phyloP scores from a whole-genome alignment of 2,797 vertebrate genomes.

The Enteromius argenteus region DNA sequence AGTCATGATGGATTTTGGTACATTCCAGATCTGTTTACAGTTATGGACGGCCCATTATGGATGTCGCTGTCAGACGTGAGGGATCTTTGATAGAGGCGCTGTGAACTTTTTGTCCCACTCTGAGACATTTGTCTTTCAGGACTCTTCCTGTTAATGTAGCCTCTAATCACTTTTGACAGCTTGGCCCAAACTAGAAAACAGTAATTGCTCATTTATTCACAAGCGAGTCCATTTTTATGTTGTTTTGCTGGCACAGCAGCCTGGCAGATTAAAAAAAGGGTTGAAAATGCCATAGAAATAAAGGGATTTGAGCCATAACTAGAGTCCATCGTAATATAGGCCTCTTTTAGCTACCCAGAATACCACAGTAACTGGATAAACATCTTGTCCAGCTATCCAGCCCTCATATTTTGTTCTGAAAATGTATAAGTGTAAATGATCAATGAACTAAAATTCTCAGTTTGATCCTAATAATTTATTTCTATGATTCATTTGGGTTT shows the following conservation, averaged over 20 bases:
- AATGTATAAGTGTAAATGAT: not conserved
- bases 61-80: conserved; percentile 63
- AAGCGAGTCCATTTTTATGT: not conserved
- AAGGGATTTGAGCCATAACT: not conserved
- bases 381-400: not conserved
- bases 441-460: not conserved
- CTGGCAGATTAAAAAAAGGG: not conserved
- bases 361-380: not conserved
- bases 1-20: conserved; percentile 68
- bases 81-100: conserved; percentile 57
- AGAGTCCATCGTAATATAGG: not conserved
- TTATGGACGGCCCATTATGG: conserved; percentile 57
- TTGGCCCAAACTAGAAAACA: not conserved
- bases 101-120: conserved; percentile 54
- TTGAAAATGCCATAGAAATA: not conserved
- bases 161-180: conserved; percentile 48
- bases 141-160: conserved; percentile 29
- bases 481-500: not conserved
- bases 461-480: not conserved
- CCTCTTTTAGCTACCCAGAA: not conserved
- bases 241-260: not conserved
- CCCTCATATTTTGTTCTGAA: not conserved
- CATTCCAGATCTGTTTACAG: conserved; percentile 72
- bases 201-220: not conserved
- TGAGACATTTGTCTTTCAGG: conserved; percentile 37